Base-by-base conservation (phyloP, 2,888 invertebrate genomes). In the Rhimphoctona megacephalus region DNA sequence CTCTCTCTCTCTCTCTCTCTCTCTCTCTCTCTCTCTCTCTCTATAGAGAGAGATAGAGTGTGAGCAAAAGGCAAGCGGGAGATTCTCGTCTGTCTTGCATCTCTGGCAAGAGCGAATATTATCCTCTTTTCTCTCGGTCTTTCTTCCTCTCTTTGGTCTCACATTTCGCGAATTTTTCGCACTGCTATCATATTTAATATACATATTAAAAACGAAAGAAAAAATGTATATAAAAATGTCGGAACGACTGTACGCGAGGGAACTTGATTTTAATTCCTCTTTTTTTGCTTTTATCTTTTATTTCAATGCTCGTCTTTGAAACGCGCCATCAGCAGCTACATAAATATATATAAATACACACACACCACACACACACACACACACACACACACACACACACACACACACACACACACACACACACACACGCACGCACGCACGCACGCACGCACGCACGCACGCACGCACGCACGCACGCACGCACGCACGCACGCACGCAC, bases 131-230 rank as follows among this genome's bases (percentile, higher is more conserved):
- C 78, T 77, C 64, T 33, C 54, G n/a, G 7, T 19, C 36, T 67
- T 39, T 69, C 52, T 64, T 11, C 30, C 69, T 74, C n/a, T 36
- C 43, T 90, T 91, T 90, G 91, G 92, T 93, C 93, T 94, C 94
- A 94, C 93, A 93, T 94, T 94, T 94, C 94, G 93, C 93, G 92
- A 93, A 92, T 92, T 90, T 76, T 85, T 69, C 61, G 81, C 61
- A 64, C 89, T 89, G 92, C 92, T 93, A 92, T 94, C 93, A 94
- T 94, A 94, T 93, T 93, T 94, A 93, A 93, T 89, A 93, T 89
- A 52, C 64, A 61, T 81, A 83, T 49, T 14, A 70, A 70, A 70
- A 5, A 46, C 9, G 74, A n/a, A 67, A 33, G 57, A 83, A 85
- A 74, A 86, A 46, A 54, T 46, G 52, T 66, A 66, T 22, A 46